phyloP scores from a whole-genome alignment of 2,888 invertebrate genomes.

The Catonia carolina region DNA sequence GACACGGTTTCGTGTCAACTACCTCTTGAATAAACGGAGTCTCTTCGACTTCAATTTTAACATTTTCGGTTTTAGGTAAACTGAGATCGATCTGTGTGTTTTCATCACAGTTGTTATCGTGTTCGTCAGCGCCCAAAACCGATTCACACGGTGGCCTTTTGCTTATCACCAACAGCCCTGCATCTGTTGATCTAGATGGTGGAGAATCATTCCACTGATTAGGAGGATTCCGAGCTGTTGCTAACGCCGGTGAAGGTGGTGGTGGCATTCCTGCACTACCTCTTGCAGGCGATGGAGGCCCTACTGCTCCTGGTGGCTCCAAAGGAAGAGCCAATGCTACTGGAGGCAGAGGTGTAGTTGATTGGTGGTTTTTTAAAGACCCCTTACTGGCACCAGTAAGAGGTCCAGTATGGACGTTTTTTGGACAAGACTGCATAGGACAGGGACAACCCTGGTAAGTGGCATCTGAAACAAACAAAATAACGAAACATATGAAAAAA shows the following conservation, averaged over 20 bases:
- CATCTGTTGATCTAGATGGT: slow-evolving; percentile 23
- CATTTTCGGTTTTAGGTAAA: slow-evolving; percentile 18
- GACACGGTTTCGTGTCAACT: slow-evolving; percentile 18
- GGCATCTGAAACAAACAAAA: slow-evolving; percentile 42
- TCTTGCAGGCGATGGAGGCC: slow-evolving; percentile 61
- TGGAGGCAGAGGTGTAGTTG: slow-evolving; percentile 37
- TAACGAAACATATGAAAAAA: background rate
- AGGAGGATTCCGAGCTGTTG: slow-evolving; percentile 31
- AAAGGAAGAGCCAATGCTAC: slow-evolving; percentile 47
- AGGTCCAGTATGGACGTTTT: slow-evolving; percentile 98
- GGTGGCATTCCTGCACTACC: slow-evolving; percentile 51
- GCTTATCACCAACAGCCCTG: slow-evolving; percentile 33
- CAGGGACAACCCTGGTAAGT: slow-evolving; percentile 73
- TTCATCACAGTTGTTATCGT: slow-evolving; percentile 31
- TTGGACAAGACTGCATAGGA: slow-evolving; percentile 92
- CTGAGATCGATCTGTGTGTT: slow-evolving; percentile 27
- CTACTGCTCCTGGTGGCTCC: slow-evolving; percentile 45
- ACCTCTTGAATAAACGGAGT: slow-evolving; percentile 10
- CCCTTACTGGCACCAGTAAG: slow-evolving; percentile 92
- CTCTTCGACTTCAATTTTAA: slow-evolving; percentile 23
- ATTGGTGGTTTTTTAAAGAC: slow-evolving; percentile 35
- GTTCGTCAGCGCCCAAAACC: slow-evolving; percentile 37
- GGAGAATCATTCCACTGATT: slow-evolving; percentile 30
- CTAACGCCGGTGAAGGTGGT: slow-evolving; percentile 38
- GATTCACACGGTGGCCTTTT: slow-evolving; percentile 31